Percentiles rank a stretch among this genome's conserved stretches.
phyloP scores from a whole-genome alignment of 2,888 invertebrate genomes.

The Idaea straminata region DNA sequence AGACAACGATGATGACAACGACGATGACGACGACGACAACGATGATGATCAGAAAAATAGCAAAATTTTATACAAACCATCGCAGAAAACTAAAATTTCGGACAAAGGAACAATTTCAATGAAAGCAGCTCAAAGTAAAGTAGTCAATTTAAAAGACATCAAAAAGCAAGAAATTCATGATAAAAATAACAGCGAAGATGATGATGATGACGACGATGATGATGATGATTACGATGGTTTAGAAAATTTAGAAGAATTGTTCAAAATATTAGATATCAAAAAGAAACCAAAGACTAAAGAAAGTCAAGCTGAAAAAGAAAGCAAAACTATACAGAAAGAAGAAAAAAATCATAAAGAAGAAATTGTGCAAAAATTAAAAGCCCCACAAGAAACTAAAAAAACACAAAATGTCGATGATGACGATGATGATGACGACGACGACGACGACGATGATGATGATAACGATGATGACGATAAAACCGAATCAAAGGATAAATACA shows the following conservation, averaged over 20 bases:
- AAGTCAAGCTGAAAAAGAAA: slow-evolving; percentile 13
- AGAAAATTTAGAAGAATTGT: slow-evolving; percentile 24
- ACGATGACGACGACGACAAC: slow-evolving; percentile 15
- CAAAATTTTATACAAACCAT: slow-evolving; percentile 15
- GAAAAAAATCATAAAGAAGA: slow-evolving; percentile 14
- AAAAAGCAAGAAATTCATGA: slow-evolving; percentile 9
- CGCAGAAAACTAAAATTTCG: slow-evolving; percentile 8
- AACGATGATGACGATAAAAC: slow-evolving; percentile 25
- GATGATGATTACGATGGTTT: slow-evolving; percentile 29
- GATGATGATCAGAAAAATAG: slow-evolving; percentile 13
- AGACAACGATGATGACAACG: slow-evolving; percentile 18
- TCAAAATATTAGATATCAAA: slow-evolving; percentile 28
- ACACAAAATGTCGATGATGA: slow-evolving; percentile 31
- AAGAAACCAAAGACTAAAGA: slow-evolving; percentile 27
- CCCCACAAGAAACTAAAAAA: slow-evolving; percentile 4
- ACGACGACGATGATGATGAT: slow-evolving; percentile 30
- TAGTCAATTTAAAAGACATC: slow-evolving; percentile 6
- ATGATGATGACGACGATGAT: slow-evolving; percentile 16
- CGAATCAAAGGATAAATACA: slow-evolving; percentile 10
- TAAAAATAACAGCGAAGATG: slow-evolving; percentile 17
- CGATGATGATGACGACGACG: slow-evolving; percentile 37
- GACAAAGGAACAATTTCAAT: slow-evolving; percentile 7
- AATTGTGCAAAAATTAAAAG: slow-evolving; percentile 14
- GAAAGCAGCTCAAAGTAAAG: background rate
- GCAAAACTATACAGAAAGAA: slow-evolving; percentile 17